Conservation (phyloP, 2,888 invertebrate species). For the Phyllotreta cruciferae region DNA sequence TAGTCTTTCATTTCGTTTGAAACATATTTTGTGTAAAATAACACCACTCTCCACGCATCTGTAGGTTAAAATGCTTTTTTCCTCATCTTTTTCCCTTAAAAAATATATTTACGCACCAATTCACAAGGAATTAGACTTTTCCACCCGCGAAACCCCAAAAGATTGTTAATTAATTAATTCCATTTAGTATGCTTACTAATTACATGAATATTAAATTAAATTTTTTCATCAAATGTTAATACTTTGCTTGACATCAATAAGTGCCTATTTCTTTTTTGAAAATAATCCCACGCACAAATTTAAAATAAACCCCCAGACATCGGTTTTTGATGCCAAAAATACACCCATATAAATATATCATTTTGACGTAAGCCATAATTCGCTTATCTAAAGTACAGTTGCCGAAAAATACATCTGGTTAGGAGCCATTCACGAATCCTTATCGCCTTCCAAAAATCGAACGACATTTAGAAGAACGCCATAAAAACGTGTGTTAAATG, state of each 20-base stretch:
- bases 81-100: conserved; percentile 5
- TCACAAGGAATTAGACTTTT: conserved; percentile 11
- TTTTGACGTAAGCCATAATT: conserved; percentile 38
- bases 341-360: conserved; percentile 33
- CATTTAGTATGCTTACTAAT: no score
- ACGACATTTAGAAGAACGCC: conserved; percentile 44
- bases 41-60: conserved; percentile 44
- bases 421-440: conserved; percentile 34
- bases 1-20: conserved; percentile 60
- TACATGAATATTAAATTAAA: no score
- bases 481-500: conserved; percentile 59
- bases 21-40: conserved; percentile 60
- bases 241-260: no score
- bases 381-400: conserved; percentile 42
- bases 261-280: neutral
- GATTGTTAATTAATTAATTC: conserved; percentile 20
- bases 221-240: no score
- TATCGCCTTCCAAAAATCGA: conserved; percentile 36
- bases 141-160: conserved; percentile 10
- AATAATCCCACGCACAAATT: conserved; percentile 3
- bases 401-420: conserved; percentile 39
- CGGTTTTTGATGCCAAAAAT: conserved; percentile 13
- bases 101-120: conserved; percentile 15
- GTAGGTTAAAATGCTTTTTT: conserved; percentile 34
- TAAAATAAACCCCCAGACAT: neutral